These are phyloP conservation scores for Hermaeophaga mercurialis DNA, from an alignment of 2,888 invertebrate genomes.

Conservation along the genomic window DNA sequence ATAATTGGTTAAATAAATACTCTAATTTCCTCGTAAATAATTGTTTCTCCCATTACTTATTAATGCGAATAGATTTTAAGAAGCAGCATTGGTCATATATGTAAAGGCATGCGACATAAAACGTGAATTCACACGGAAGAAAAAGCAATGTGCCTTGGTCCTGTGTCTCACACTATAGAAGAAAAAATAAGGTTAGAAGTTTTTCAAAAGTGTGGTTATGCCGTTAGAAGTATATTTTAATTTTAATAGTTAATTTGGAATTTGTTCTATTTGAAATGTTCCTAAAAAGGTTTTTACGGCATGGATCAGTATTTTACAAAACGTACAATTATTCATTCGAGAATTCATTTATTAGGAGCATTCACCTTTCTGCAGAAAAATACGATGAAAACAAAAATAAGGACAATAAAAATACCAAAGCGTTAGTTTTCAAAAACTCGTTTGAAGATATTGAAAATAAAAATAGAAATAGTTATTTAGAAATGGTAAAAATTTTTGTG, in stretches of 20 bases:
- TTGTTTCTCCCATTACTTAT: no score
- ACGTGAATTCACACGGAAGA: no score
- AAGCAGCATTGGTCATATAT: no score
- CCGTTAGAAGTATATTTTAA: no score
- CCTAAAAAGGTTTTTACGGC: conserved; percentile 6
- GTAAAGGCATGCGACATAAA: no score
- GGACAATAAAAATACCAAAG: conserved; percentile 44
- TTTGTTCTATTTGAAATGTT: conserved; percentile 17
- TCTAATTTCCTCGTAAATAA: no score
- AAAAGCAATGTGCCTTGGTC: no score
- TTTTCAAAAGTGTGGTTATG: not conserved
- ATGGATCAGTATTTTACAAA: conserved; percentile 14
- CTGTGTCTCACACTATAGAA: no score
- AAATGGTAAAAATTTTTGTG: conserved; percentile 76
- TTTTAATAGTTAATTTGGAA: not conserved
- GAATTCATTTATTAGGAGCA: conserved; percentile 17
- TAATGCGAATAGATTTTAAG: no score
- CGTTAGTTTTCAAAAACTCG: conserved; percentile 56
- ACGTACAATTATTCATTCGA: conserved; percentile 2
- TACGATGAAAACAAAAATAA: conserved; percentile 25
- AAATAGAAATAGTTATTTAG: conserved; percentile 70
- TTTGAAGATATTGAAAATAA: conserved; percentile 63
- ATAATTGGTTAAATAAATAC: no score
- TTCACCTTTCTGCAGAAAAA: conserved; percentile 25
- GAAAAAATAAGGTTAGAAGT: not conserved